Conservation (phyloP, 2,888 invertebrate genomes). For the Spialia ferax region DNA sequence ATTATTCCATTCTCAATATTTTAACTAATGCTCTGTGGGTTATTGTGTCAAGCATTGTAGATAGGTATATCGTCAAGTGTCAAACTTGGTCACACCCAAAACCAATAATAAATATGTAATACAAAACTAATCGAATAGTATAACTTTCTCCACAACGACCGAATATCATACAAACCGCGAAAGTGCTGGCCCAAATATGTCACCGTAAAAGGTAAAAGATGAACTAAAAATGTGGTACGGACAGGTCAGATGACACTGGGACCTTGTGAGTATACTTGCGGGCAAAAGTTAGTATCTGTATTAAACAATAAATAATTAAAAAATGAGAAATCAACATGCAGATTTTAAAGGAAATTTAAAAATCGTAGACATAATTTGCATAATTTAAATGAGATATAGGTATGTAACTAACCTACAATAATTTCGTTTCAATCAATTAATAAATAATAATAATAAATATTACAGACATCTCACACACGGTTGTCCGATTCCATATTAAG, state of each 20-base stretch:
- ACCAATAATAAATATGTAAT: slow-evolving; percentile 23
- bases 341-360: too few relatives aligned
- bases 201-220: slow-evolving; percentile 12
- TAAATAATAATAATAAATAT: too few relatives aligned
- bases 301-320: background rate
- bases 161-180: slow-evolving; percentile 31
- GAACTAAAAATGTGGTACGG: slow-evolving; percentile 1
- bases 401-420: too few relatives aligned
- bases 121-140: slow-evolving; percentile 29
- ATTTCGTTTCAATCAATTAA: too few relatives aligned
- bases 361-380: too few relatives aligned
- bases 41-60: background rate
- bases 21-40: background rate
- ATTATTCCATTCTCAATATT: background rate
- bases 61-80: background rate
- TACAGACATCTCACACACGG: too few relatives aligned
- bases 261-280: slow-evolving; percentile 5
- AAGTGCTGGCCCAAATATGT: slow-evolving; percentile 36
- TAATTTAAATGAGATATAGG: too few relatives aligned
- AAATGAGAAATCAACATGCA: background rate
- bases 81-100: slow-evolving; percentile 10
- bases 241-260: slow-evolving; percentile 7
- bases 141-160: slow-evolving; percentile 29
- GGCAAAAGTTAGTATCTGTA: background rate
- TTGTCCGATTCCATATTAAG: too few relatives aligned